Percentiles rank a stretch among this genome's conserved stretches.
Evolutionary conservation across 2,113 vertebrate species (phyloP).

Genomic region (Mormoops blainvillei): DNA sequence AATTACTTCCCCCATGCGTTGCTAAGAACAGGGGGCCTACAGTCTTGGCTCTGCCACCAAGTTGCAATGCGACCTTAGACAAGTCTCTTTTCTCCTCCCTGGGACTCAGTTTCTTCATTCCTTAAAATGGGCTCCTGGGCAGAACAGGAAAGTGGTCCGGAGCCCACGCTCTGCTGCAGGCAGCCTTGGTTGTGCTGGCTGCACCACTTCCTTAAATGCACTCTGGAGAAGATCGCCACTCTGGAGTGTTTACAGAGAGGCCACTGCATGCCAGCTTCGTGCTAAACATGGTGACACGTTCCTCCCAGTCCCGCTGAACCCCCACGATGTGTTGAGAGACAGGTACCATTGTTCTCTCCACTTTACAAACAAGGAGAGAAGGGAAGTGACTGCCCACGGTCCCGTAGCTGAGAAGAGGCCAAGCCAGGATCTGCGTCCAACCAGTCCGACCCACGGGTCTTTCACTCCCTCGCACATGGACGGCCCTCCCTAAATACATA

Average conservation of each 20-base stretch:
- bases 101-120: not conserved
- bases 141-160: not conserved
- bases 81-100: not conserved
- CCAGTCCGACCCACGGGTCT: not conserved
- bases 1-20: accelerated
- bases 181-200: not conserved
- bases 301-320: not conserved
- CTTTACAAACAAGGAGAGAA: not conserved
- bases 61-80: not conserved
- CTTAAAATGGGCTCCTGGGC: not conserved
- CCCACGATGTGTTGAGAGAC: accelerated
- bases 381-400: not conserved
- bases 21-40: not conserved
- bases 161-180: not conserved
- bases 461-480: accelerated
- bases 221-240: not conserved
- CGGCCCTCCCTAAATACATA: not conserved
- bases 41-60: not conserved
- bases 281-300: too few species aligned
- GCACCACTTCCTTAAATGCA: not conserved
- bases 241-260: not conserved
- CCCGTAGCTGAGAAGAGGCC: not conserved
- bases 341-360: not conserved
- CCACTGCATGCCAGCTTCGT: accelerated
- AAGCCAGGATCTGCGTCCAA: not conserved